Evolutionary conservation across 1,140 invertebrate genomes (phyloP).

Genomic region (Formica exsecta): DNA sequence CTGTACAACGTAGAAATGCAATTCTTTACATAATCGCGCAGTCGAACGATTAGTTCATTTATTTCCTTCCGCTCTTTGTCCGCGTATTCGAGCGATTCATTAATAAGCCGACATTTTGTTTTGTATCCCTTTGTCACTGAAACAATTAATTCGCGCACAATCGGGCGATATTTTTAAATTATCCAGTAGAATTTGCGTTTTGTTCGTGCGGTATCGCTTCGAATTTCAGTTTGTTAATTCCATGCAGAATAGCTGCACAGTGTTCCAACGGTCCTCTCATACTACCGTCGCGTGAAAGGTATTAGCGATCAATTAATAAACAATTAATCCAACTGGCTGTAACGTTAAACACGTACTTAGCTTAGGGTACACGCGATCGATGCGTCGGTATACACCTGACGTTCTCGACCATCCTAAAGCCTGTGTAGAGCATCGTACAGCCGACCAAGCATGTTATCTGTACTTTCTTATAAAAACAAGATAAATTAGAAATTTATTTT

Average conservation of each 20-base stretch:
- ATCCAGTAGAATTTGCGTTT: slow-evolving; percentile 38
- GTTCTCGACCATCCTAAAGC: slow-evolving; percentile 9
- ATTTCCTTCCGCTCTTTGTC: slow-evolving; percentile 41
- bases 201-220: slow-evolving; percentile 25
- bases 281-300: neutral
- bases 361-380: neutral
- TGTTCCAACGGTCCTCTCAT: slow-evolving; percentile 38
- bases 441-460: neutral
- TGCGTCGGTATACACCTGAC: slow-evolving; percentile 19
- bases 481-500: slow-evolving; percentile 25
- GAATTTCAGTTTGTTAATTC: slow-evolving; percentile 58
- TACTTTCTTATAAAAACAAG: neutral
- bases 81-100: slow-evolving; percentile 34
- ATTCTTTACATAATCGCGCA: slow-evolving; percentile 41
- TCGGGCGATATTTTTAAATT: slow-evolving; percentile 55
- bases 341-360: slow-evolving; percentile 46
- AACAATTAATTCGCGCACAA: slow-evolving; percentile 56
- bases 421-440: neutral
- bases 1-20: slow-evolving; percentile 5
- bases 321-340: slow-evolving; percentile 39
- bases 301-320: slow-evolving; percentile 51
- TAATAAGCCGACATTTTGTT: slow-evolving; percentile 53
- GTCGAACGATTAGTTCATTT: slow-evolving; percentile 51
- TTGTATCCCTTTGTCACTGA: slow-evolving; percentile 43
- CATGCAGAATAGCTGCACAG: slow-evolving; percentile 29